A percentile compares a stretch with the other conserved stretches of the same genome.
phyloP scores from a whole-genome alignment of 2,888 invertebrate genomes.

The Chydorus sphaericus region DNA sequence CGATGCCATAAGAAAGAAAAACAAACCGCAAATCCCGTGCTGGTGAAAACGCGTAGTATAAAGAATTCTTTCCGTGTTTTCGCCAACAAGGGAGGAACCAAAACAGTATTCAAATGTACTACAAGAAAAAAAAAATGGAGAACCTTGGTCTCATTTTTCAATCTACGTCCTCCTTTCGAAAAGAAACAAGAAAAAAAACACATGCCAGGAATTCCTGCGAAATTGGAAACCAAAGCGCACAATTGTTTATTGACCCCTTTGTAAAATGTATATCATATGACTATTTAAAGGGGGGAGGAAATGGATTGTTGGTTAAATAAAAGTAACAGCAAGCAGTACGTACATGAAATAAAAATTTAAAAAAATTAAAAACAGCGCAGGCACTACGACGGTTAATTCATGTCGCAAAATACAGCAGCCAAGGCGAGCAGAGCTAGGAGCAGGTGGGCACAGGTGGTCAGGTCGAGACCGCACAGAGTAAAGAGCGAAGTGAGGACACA shows the following conservation, averaged over 20 bases:
- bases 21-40: no score
- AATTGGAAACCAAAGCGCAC: background rate
- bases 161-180: no score
- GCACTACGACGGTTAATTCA: background rate
- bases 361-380: background rate
- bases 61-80: no score
- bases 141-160: conserved; percentile 6
- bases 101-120: background rate
- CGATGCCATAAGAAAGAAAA: no score
- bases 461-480: conserved; percentile 54
- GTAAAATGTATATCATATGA: no score
- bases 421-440: conserved; percentile 44
- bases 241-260: no score
- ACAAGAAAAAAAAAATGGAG: conserved; percentile 14
- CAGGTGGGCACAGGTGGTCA: conserved; percentile 44
- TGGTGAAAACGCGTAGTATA: no score
- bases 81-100: conserved; percentile 5
- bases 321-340: background rate
- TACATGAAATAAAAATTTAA: background rate
- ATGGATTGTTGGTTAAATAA: no score
- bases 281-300: background rate
- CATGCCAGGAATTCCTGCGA: no score
- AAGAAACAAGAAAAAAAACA: no score
- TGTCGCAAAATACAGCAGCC: conserved; percentile 9
- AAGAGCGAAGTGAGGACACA: conserved; percentile 55